Evolutionary conservation across 2,888 invertebrate species (phyloP), one percentile per base, ranked within the genome.

Genomic region (Heliconius erato): DNA sequence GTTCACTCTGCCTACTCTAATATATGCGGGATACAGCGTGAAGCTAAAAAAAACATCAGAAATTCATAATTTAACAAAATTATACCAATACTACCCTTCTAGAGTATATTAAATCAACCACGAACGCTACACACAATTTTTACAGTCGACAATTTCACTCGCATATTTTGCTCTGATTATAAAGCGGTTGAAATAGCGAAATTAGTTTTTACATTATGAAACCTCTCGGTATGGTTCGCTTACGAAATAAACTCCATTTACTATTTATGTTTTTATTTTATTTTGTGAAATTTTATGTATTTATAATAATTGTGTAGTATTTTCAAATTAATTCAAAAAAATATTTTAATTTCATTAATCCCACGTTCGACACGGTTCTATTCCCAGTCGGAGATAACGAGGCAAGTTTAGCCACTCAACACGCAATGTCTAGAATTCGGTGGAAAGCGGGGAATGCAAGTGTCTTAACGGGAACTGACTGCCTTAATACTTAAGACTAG

Each of bases 161-260:
- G 44, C 63, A 67, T 80, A 74, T 79, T 74, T 80, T 67, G 44
- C 82, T 49, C 63, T 74, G 79, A 82, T 79, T 82, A 82, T 79
- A 19, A 74, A 40, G 68, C 68, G 82, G 68, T 79, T 68, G 28
- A 69, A 68, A 74, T 79, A 68, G 74, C 74, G 44, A 74, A 82
- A 82, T 82, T 82, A 80, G 74, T 82, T 82, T 80, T 80, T 76
- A 76, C 59, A 35, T 76, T 76, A 59, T 76, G 35, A 35, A 59
- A 35, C 35, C 74, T 59, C 59, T 49, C 32, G 11, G 74, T 35
- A 59, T 32, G n/a, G 28, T 76, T 35, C 59, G 59, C 74, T 76
- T 76, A 59, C 59, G 23, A 76, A 76, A 35, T 76, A 32, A 76
- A 76, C 59, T 76, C 74, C 63, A 59, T 76, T 76, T 76, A 32